Base-by-base conservation (phyloP, 2,797 vertebrate genomes). In the Aldrovandia affinis region DNA sequence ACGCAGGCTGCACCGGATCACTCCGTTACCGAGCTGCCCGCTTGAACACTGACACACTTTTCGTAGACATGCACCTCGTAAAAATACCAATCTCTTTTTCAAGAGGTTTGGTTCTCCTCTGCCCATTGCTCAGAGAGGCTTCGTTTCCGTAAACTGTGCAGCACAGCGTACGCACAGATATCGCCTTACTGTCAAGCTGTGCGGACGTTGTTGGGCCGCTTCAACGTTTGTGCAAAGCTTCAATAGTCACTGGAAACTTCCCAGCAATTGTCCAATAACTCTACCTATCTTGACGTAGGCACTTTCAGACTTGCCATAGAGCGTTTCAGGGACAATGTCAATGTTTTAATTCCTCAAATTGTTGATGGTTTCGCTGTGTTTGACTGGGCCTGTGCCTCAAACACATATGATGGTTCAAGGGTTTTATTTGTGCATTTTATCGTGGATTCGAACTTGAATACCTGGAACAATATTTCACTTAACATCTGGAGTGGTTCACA, bases 401-500 rank as follows among this genome's bases (percentile, higher is more conserved):
- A 82, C 87, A 83, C 65, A 75, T 57, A 80, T 57, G 55, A 89
- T 83, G 85, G 89, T 68, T 63, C 81, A 50, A 7, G 39, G 70
- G 87, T 28, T 52, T 59, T 73, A 39, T 73, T 80, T 59, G 89
- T 86, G 91, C 87, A 89, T 89, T 88, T 89, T 85, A 87, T 85
- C 89, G 88, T 83, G 85, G 86, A 91, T 89, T 87, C 86, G 85
- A 85, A 85, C 78, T 87, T 83, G 85, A 89, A 87, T 89, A 86
- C 75, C 65, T 61, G 84, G 86, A 82, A 83, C 86, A 47, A 63
- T 84, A 87, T 91, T 86, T 90, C 54, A 87, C 87, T 82, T 25
- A 86, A 90, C 92, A 91, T 93, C 88, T 93, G 90, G 92, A 87
- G 82, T 68, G 70, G 85, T 65, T 92, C 86, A 88, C 85, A 82